These are phyloP conservation scores for Apis dorsata DNA, from an alignment of 1,140 invertebrate species.

Conservation along the genomic window DNA sequence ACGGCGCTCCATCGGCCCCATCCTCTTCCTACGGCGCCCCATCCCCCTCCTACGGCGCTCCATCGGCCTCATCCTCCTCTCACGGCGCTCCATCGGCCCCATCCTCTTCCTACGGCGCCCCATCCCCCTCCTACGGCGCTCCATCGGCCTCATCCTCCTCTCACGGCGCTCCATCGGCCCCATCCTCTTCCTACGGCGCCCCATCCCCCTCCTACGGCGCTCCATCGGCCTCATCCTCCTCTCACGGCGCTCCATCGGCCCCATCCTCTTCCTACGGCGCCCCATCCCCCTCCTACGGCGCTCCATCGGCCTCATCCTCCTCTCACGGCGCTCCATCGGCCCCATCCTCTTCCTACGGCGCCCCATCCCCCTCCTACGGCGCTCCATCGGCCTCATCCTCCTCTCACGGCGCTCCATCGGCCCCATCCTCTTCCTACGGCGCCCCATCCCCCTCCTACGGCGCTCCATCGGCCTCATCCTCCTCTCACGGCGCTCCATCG, in stretches of 20 bases:
- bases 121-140: slow-evolving; percentile 22
- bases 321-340: slow-evolving; percentile 57
- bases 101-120: slow-evolving; percentile 8
- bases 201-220: neutral
- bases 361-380: slow-evolving; percentile 39
- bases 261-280: neutral
- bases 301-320: slow-evolving; percentile 27
- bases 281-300: neutral
- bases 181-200: neutral
- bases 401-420: slow-evolving; percentile 40
- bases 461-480: no score
- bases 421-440: slow-evolving; percentile 39
- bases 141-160: neutral
- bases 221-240: neutral
- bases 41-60: slow-evolving; percentile 12
- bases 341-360: slow-evolving; percentile 52
- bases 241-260: neutral
- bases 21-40: slow-evolving; percentile 38
- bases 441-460: slow-evolving; percentile 53
- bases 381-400: slow-evolving; percentile 33
- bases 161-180: neutral
- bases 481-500: no score
- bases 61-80: slow-evolving; percentile 5
- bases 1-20: slow-evolving; percentile 17
- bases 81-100: slow-evolving; percentile 14